Percentiles rank a stretch among this genome's conserved stretches.
These are phyloP conservation scores for Portunus trituberculatus DNA, from an alignment of 1,140 invertebrate species.

Conservation along the genomic window DNA sequence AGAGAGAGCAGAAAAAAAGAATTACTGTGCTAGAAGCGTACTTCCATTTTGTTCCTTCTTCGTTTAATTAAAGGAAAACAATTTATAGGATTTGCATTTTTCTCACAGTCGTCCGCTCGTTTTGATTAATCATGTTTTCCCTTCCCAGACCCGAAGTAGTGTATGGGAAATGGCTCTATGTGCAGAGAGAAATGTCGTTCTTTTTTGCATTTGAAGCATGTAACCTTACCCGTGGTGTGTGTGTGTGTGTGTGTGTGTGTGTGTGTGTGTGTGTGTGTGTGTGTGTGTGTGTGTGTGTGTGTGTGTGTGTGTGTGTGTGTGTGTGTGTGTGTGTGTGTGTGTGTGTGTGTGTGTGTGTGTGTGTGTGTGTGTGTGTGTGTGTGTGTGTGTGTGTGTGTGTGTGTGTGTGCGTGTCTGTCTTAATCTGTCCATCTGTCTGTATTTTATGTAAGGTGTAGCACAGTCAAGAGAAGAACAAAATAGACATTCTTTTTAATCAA, in stretches of 20 bases:
- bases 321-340: too few species aligned
- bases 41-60: neutral
- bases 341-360: too few species aligned
- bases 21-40: neutral
- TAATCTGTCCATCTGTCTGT: neutral
- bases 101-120: neutral
- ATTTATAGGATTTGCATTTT: slow-evolving; percentile 24
- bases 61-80: slow-evolving; percentile 24
- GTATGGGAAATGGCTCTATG: neutral
- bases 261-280: too few species aligned
- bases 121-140: slow-evolving; percentile 24
- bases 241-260: too few species aligned
- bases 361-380: too few species aligned
- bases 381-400: too few species aligned
- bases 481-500: too few species aligned
- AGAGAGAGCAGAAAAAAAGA: slow-evolving; percentile 24
- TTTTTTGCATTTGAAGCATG: neutral
- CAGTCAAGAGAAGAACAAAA: too few species aligned
- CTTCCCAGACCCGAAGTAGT: neutral
- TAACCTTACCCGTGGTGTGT: too few species aligned
- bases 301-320: too few species aligned
- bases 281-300: neutral
- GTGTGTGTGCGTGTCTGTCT: neutral
- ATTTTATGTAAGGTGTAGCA: too few species aligned
- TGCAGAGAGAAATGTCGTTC: neutral